Conservation (phyloP, 2,888 invertebrate genomes). For the Acrobeloides nanus region DNA sequence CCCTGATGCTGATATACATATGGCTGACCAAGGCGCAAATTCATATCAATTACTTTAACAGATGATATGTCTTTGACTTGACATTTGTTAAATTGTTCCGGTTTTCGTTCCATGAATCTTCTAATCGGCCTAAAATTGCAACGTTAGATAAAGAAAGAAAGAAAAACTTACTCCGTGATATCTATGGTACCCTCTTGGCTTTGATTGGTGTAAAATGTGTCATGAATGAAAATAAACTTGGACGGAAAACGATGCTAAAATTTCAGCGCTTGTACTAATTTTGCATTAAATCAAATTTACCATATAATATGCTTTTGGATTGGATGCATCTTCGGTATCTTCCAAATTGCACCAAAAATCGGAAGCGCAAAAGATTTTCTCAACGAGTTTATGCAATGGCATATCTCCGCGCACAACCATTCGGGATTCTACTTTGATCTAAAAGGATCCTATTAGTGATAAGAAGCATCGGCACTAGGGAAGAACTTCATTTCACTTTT, state of each 20-base stretch:
- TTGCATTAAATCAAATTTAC: slow-evolving; percentile 8
- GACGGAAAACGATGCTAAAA: slow-evolving; percentile 65
- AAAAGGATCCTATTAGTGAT: no score
- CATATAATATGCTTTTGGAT: slow-evolving; percentile 22
- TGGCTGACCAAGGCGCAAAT: slow-evolving; percentile 64
- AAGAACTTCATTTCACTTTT: slow-evolving; percentile 24
- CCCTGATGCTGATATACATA: slow-evolving; percentile 83
- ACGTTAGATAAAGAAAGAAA: neutral
- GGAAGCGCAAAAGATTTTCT: slow-evolving; percentile 69
- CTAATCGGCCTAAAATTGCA: slow-evolving; percentile 57
- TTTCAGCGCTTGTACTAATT: neutral
- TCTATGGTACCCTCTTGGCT: slow-evolving; percentile 62
- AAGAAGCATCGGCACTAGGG: no score
- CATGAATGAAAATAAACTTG: slow-evolving; percentile 71
- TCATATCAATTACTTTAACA: slow-evolving; percentile 58
- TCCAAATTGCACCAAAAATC: slow-evolving; percentile 59
- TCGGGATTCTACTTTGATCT: slow-evolving; percentile 57
- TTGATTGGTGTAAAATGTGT: slow-evolving; percentile 71
- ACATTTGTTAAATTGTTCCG: slow-evolving; percentile 58
- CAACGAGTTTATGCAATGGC: slow-evolving; percentile 67
- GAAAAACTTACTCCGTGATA: slow-evolving; percentile 61
- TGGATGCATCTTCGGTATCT: slow-evolving; percentile 20
- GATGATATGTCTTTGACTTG: slow-evolving; percentile 53
- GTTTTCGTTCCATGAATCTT: slow-evolving; percentile 61
- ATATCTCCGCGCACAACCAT: slow-evolving; percentile 66